Evolutionary conservation across 2,888 invertebrate species (phyloP), one percentile per base, ranked within the genome.

Genomic region (Sesamia inferens): DNA sequence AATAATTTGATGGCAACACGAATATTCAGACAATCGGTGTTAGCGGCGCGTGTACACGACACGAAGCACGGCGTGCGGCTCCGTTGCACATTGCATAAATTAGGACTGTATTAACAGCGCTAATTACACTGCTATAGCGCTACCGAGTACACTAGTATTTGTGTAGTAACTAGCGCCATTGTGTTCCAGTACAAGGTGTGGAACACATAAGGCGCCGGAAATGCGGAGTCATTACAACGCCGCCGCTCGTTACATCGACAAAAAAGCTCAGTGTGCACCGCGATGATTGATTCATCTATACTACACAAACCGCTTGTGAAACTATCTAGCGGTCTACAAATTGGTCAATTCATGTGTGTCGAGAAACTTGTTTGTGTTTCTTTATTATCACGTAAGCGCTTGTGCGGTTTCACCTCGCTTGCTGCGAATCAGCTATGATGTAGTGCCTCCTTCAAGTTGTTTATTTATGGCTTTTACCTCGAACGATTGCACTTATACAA

Each of bases 221-320:
- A 88, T 88, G 91, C 92, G 83, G 77, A 90, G 90, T 94, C 94
- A 95, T 95, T 92, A 93, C 82, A 76, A 66, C 85, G 78, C 89
- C 88, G 79, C 89, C 87, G 88, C 91, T 93, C 90, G 92, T 94
- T 93, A 90, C 88, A 88, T 85, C 88, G 82, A 90, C 92, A 93
- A 94, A 94, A 93, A 94, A 94, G 86, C 88, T 87, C 81, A 81
- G 85, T 89, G 81, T 89, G 88, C 88, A 88, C 83, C 79, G 83
- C 88, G 87, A 91, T 93, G 93, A 95, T 95, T 95, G 94, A 94
- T 94, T 92, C 90, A 85, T 94, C 92, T 88, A 89, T 75, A 63
- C 48, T 74, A 80, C 61, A 91, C 88, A 90, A 89, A 91, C 89
- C 87, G 88, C 90, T 92, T 90, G 90, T 90, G 91, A 91, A 92